A percentile compares a stretch with the other conserved stretches of the same genome.
Evolutionary conservation across 1,140 invertebrate species (phyloP).

Genomic region (Microplitis demolitor): DNA sequence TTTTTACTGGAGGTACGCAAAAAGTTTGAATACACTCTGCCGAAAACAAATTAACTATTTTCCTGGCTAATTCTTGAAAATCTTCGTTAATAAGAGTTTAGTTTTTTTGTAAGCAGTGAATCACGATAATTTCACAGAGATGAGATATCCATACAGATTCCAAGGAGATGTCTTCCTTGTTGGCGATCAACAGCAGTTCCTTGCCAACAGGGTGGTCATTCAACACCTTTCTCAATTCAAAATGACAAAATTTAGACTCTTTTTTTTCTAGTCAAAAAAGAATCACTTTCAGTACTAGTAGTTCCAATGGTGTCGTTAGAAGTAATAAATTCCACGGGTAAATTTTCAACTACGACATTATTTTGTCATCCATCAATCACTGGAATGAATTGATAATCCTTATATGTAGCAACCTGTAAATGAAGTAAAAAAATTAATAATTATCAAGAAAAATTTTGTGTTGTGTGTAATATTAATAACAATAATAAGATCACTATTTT

Average conservation of each 20-base stretch:
- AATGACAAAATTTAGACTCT: background rate
- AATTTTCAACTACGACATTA: background rate
- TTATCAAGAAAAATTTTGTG: background rate
- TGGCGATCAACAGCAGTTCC: background rate
- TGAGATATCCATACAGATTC: background rate
- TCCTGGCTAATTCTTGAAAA: background rate
- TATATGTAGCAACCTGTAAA: background rate
- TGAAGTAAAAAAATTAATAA: background rate
- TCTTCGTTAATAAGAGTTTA: background rate
- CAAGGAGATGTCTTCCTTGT: background rate
- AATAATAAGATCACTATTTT: no score
- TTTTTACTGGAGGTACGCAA: background rate
- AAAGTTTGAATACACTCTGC: slow-evolving; percentile 3
- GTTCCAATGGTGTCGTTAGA: background rate
- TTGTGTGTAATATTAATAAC: background rate
- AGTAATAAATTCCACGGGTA: background rate
- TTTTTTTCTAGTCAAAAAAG: background rate
- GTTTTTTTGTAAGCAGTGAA: background rate
- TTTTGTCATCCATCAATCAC: background rate
- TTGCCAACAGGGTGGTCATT: background rate
- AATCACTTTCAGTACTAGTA: background rate
- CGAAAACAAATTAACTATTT: background rate
- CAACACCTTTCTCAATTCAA: background rate
- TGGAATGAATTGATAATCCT: background rate
- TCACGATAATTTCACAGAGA: background rate